phyloP scores from a whole-genome alignment of 2,888 invertebrate species.

The Danaus chrysippus region DNA sequence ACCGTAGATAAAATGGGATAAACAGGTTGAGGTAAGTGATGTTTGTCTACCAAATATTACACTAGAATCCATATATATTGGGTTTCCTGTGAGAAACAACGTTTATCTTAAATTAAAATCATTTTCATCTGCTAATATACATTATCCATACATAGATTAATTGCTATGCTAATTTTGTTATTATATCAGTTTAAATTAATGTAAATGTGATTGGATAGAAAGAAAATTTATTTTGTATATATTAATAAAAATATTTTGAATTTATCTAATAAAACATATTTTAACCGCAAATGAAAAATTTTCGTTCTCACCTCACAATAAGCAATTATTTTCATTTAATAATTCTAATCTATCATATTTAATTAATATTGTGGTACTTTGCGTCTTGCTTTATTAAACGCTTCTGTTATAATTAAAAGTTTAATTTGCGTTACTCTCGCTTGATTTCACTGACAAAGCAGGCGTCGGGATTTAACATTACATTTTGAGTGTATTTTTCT shows the following conservation, averaged over 20 bases:
- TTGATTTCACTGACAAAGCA: conserved; percentile 14
- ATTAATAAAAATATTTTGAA: no score
- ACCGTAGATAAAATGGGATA: conserved; percentile 28
- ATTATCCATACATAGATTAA: background rate
- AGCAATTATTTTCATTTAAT: no score
- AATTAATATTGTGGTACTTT: conserved; percentile 2
- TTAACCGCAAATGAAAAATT: no score
- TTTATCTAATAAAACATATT: no score
- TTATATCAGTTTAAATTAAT: no score
- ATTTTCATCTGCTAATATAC: conserved; percentile 5
- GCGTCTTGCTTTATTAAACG: conserved; percentile 11
- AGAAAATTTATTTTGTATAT: no score
- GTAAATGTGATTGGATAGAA: no score
- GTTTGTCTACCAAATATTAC: conserved; percentile 21
- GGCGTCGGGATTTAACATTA: conserved; percentile 1
- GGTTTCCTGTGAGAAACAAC: conserved; percentile 8
- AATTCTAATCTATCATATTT: no score
- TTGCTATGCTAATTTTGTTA: no score
- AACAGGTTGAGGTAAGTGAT: conserved; percentile 27
- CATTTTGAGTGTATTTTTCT: conserved; percentile 8
- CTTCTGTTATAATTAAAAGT: conserved; percentile 9
- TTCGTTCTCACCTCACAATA: no score
- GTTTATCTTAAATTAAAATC: conserved; percentile 5
- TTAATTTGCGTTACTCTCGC: conserved; percentile 17
- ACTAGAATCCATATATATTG: conserved; percentile 21